Evolutionary conservation across 2,797 vertebrate genomes (phyloP), one percentile per base, ranked within the genome.

Genomic region (Leptatherina wallacei): DNA sequence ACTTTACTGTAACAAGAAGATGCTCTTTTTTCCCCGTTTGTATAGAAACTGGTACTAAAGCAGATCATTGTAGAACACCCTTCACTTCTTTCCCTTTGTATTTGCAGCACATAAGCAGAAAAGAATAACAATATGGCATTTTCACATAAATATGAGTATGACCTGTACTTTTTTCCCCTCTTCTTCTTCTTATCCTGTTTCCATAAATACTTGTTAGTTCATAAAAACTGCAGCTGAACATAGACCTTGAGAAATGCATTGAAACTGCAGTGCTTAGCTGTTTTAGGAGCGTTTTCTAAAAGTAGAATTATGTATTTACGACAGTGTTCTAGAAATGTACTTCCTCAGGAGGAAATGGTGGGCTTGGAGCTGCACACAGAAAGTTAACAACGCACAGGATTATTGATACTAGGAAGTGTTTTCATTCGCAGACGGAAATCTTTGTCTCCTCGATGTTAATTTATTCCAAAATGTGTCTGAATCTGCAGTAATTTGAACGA

Each of bases 1-100:
- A 75, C 73, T 77, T 81, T 73, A 60, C 75, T 5, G 22, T 64
- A 47, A 78, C 47, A 85, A 90, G 72, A 69, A 73, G 57, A 86
- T 67, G 40, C 16, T 58, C 33, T 56, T 65, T 55, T 32, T 65
- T 44, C 5, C 61, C 27, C 51, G 8, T 44, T 77, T n/a, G 4
- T 70, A 61, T 16, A 74, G 84, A 65, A 77, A 68, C 42, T 40
- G 33, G 33, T 63, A 68, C 52, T 62, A 65, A 80, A 57, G 59
- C 49, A 61, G 30, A 47, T 84, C 20, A 71, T 56, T 75, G 77
- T 81, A 73, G 75, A 73, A 56, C 54, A 51, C 29, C 27, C 56
- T 60, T 83, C 29, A 35, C 77, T 80, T 86, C 78, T 77, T 82
- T 42, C 63, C 69, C 24, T 81, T 78, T 74, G 59, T 83, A 4